These are phyloP conservation scores for Aporophyla lueneburgensis DNA, from an alignment of 2,888 invertebrate species.

Conservation along the genomic window DNA sequence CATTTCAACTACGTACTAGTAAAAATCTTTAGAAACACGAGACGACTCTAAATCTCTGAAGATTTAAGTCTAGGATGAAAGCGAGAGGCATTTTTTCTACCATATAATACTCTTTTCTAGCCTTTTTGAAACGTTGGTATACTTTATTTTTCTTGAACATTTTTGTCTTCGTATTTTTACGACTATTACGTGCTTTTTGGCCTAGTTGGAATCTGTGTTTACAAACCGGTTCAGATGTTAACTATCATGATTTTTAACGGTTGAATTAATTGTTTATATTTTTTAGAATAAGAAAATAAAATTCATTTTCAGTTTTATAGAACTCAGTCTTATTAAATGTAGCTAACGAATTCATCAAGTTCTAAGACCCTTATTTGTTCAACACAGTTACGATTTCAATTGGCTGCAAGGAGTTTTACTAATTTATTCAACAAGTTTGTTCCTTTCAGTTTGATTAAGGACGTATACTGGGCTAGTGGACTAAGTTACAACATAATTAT, in stretches of 20 bases:
- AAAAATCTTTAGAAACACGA: conserved; percentile 47
- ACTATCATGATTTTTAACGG: background rate
- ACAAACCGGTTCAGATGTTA: conserved; percentile 10
- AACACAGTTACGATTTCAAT: conserved; percentile 46
- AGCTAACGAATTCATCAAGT: conserved; percentile 43
- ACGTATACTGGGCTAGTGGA: conserved; percentile 19
- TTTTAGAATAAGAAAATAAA: background rate
- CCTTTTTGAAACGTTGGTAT: conserved; percentile 4
- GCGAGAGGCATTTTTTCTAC: conserved; percentile 31
- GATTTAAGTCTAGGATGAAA: conserved; percentile 34
- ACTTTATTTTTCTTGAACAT: background rate
- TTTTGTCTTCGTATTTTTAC: background rate
- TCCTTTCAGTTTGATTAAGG: conserved; percentile 56
- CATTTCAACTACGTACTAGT: conserved; percentile 34
- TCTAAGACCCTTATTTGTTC: conserved; percentile 49
- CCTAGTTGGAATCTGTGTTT: background rate
- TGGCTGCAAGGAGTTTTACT: conserved; percentile 61
- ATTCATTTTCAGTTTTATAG: background rate
- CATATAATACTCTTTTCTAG: conserved; percentile 2
- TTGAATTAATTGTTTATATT: background rate
- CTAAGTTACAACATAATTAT: conserved; percentile 9
- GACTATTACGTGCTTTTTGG: background rate
- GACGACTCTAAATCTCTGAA: conserved; percentile 28
- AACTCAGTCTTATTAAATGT: conserved; percentile 8
- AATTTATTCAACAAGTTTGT: conserved; percentile 71